A percentile compares a stretch with the other conserved stretches of the same genome.
These are phyloP conservation scores for Manacus vitellinus DNA, from an alignment of 2,113 vertebrate genomes.

Conservation along the genomic window DNA sequence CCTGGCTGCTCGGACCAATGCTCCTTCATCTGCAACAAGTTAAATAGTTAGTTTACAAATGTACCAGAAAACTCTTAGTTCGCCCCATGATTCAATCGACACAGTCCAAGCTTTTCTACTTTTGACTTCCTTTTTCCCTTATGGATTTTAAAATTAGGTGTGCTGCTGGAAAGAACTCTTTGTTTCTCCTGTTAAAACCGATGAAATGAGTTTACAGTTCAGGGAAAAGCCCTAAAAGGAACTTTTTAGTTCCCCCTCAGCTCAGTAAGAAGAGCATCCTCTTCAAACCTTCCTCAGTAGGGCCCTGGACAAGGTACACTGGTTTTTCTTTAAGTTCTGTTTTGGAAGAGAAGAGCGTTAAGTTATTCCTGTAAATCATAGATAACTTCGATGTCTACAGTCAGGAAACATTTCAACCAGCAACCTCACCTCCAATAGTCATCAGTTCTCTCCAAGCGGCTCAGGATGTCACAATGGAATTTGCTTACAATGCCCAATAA, in stretches of 20 bases:
- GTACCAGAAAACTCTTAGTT: neutral
- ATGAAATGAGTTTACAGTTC: neutral
- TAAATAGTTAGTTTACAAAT: neutral
- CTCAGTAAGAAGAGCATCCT: neutral
- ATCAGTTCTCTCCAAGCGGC: neutral
- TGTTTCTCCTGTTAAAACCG: neutral
- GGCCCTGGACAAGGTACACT: neutral
- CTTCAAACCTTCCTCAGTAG: neutral
- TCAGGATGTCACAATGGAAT: neutral
- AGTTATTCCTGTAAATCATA: neutral
- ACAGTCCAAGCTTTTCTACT: neutral
- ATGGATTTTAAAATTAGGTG: neutral
- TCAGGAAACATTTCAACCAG: neutral
- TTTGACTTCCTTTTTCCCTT: neutral
- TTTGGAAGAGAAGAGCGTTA: neutral
- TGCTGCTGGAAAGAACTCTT: neutral
- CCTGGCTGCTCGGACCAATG: constrained; percentile 91
- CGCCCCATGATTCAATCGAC: neutral
- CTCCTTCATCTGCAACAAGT: constrained; percentile 88
- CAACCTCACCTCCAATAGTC: neutral
- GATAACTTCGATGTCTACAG: neutral
- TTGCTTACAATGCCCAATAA: neutral
- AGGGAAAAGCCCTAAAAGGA: neutral
- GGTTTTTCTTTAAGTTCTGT: neutral
- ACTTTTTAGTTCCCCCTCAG: neutral